phyloP scores from a whole-genome alignment of 2,797 vertebrate genomes.

The Leptodactylus fallax region DNA sequence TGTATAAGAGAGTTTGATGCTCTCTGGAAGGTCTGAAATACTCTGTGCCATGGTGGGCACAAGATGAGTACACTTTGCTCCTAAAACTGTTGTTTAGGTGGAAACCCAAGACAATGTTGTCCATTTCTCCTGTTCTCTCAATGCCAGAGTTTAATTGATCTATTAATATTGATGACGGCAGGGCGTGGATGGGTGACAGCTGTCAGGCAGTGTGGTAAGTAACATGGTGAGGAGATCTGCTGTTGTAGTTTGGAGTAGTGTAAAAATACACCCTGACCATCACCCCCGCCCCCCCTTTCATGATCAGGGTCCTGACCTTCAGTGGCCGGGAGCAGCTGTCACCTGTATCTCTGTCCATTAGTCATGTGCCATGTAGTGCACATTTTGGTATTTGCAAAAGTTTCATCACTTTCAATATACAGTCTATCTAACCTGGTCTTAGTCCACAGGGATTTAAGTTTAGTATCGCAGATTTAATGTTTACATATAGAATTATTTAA shows the following conservation, averaged over 20 bases:
- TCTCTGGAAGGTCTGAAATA: background rate
- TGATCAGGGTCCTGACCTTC: background rate
- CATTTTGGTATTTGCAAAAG: background rate
- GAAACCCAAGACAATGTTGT: background rate
- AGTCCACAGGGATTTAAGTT: background rate
- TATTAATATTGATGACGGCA: constrained; percentile 25
- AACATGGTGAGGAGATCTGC: background rate
- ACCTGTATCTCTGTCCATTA: background rate
- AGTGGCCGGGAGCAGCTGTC: constrained; percentile 15
- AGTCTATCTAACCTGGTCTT: background rate
- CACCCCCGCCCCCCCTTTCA: background rate
- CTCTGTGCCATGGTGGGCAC: background rate
- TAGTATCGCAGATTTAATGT: background rate
- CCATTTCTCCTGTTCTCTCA: background rate
- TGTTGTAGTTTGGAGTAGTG: background rate
- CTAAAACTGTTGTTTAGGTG: background rate
- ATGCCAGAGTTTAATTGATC: background rate
- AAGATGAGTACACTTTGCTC: background rate
- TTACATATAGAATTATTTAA: too few species aligned
- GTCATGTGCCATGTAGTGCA: too few species aligned
- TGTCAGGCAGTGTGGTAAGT: constrained; percentile 8
- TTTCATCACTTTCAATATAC: background rate
- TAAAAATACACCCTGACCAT: background rate
- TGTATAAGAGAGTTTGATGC: too few species aligned
- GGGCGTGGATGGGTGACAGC: background rate